phyloP scores from a whole-genome alignment of 2,113 vertebrate species.

The Psophia crepitans region DNA sequence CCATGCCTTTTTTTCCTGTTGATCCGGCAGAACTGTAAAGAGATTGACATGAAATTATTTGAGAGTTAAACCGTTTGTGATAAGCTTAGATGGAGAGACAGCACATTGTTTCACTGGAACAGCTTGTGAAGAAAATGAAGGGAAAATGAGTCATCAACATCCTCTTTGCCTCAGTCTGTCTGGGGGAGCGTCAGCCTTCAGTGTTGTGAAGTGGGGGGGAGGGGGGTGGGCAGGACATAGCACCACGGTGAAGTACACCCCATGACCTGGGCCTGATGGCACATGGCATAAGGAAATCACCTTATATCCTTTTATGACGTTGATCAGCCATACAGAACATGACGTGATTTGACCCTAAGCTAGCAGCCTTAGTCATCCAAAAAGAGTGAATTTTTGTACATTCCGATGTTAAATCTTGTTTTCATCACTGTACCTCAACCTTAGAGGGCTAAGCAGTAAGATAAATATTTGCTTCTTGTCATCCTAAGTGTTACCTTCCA shows the following conservation, averaged over 20 bases:
- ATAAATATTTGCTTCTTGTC: background rate
- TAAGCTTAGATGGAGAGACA: background rate
- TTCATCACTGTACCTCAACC: background rate
- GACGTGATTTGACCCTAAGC: background rate
- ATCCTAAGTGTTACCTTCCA: background rate
- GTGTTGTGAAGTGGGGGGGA: background rate
- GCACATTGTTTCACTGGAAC: background rate
- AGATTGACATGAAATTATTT: background rate
- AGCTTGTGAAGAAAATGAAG: constrained; percentile 21
- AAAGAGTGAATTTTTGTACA: background rate
- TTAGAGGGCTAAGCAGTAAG: background rate
- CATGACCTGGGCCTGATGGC: background rate
- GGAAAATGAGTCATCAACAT: constrained; percentile 35
- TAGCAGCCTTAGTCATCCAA: background rate
- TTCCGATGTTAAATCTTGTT: background rate
- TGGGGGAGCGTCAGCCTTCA: background rate
- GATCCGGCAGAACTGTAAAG: background rate
- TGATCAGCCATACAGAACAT: background rate
- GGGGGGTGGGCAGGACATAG: background rate
- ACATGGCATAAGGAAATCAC: background rate
- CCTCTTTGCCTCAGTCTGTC: background rate
- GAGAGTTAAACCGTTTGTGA: background rate
- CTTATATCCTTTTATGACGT: background rate
- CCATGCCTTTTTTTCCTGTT: background rate
- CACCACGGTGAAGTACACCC: background rate